Conservation (phyloP, 92 coral and sea anemone species). For the Zoanthus gigantus region DNA sequence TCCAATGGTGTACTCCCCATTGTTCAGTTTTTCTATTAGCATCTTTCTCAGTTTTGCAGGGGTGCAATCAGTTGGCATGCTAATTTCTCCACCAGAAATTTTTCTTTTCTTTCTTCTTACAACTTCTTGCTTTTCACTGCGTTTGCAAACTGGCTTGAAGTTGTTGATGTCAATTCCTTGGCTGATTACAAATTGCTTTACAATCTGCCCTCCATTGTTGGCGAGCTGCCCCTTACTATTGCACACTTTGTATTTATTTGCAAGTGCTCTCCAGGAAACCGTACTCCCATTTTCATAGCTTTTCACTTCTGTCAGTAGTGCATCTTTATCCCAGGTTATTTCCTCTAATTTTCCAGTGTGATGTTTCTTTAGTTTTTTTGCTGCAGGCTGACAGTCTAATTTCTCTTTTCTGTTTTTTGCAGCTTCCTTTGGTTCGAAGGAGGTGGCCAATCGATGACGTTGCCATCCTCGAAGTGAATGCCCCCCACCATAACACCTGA, state of each 20-base stretch:
- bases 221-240: conserved; percentile 52
- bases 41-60: conserved; percentile 12
- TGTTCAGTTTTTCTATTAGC: conserved; percentile 38
- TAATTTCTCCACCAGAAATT: background rate
- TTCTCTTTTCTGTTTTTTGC: conserved; percentile 49
- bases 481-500: conserved; percentile 49
- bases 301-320: background rate
- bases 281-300: background rate
- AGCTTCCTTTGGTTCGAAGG: conserved; percentile 45
- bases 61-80: background rate
- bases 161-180: conserved; percentile 65
- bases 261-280: conserved; percentile 55
- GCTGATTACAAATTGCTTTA: conserved; percentile 39
- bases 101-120: background rate
- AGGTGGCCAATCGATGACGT: conserved; percentile 24
- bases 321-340: conserved; percentile 60
- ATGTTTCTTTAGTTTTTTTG: conserved; percentile 30
- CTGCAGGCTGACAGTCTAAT: background rate
- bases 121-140: background rate
- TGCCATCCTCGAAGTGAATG: conserved; percentile 52
- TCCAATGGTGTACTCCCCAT: conserved; percentile 14
- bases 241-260: conserved; percentile 42
- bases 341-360: conserved; percentile 51
- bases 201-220: conserved; percentile 65
- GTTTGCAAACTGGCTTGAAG: background rate